Percentiles rank a stretch among this genome's conserved stretches.
phyloP scores from a whole-genome alignment of 1,140 invertebrate genomes.

The Papilio aristodemus region DNA sequence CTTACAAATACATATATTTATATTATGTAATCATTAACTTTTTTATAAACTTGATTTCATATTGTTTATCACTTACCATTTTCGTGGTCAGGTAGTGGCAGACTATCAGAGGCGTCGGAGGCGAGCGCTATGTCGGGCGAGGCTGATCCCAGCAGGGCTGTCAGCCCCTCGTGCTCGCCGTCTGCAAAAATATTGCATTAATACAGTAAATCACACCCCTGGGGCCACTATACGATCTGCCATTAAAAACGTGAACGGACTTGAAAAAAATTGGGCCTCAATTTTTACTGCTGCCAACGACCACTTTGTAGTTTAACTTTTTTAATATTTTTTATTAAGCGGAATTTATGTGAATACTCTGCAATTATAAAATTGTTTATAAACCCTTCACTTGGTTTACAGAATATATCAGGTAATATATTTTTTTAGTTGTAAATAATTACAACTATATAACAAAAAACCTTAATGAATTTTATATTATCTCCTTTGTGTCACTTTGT shows the following conservation, averaged over 20 bases:
- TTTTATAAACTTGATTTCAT: neutral
- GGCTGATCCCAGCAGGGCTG: slow-evolving; percentile 59
- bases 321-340: neutral
- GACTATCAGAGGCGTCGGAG: slow-evolving; percentile 69
- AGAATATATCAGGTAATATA: too few species aligned
- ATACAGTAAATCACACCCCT: slow-evolving; percentile 24
- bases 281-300: neutral
- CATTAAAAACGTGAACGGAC: slow-evolving; percentile 22
- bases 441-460: too few species aligned
- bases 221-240: slow-evolving; percentile 1
- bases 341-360: neutral
- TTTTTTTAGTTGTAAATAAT: too few species aligned
- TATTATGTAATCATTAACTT: too few species aligned
- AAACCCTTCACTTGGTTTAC: too few species aligned
- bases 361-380: neutral
- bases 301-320: neutral
- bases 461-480: too few species aligned
- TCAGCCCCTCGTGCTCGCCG: slow-evolving; percentile 65
- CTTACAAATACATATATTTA: too few species aligned
- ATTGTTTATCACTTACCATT: slow-evolving; percentile 51
- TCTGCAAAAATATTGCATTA: slow-evolving; percentile 48
- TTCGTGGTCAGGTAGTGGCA: slow-evolving; percentile 65
- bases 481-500: too few species aligned
- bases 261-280: neutral
- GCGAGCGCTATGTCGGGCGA: slow-evolving; percentile 68